Conservation (phyloP, 92 coral and sea anemone genomes). For the Isaurus tuberculatus region DNA sequence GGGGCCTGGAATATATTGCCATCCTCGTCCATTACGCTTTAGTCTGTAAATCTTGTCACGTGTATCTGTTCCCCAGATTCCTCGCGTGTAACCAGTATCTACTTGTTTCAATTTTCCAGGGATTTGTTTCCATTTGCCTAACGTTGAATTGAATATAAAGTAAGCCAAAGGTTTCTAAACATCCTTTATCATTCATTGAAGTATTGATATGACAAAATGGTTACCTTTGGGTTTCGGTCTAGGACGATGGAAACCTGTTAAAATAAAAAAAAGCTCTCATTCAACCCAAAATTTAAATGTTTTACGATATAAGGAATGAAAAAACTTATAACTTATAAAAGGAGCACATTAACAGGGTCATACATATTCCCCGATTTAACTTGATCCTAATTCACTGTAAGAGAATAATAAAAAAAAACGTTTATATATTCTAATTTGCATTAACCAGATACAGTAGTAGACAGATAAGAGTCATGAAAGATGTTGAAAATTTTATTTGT, state of each 20-base stretch:
- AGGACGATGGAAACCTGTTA: conserved; percentile 30
- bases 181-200: neutral
- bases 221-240: conserved; percentile 29
- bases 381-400: too few species aligned
- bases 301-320: too few species aligned
- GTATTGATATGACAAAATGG: neutral
- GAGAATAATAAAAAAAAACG: too few species aligned
- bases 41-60: conserved; percentile 42
- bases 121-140: conserved; percentile 32
- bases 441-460: too few species aligned
- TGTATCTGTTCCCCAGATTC: conserved; percentile 36
- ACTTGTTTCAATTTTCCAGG: conserved; percentile 34
- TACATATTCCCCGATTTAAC: too few species aligned
- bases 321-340: too few species aligned
- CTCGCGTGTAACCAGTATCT: conserved; percentile 40
- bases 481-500: neutral
- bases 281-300: neutral
- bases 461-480: too few species aligned
- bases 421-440: too few species aligned
- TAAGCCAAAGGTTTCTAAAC: neutral
- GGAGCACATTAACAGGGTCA: too few species aligned
- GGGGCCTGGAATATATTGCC: conserved; percentile 24
- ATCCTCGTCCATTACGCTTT: conserved; percentile 21
- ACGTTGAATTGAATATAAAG: neutral
- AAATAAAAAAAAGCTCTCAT: neutral